Evolutionary conservation across 2,113 vertebrate species (phyloP).

Genomic region (Conger conger): DNA sequence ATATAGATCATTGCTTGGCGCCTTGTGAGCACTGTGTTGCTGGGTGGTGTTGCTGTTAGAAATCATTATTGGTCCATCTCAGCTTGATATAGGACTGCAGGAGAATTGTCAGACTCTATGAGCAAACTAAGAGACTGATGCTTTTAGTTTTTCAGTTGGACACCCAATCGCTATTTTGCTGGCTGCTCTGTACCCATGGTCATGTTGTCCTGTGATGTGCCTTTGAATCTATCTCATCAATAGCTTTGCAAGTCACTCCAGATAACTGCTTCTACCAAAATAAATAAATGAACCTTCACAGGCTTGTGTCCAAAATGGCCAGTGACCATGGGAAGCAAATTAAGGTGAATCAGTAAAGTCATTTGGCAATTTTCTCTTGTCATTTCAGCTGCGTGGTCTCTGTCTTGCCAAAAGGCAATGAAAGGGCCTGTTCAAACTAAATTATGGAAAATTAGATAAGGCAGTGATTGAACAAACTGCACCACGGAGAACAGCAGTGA

Average conservation of each 20-base stretch:
- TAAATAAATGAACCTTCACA: background rate
- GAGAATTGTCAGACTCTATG: background rate
- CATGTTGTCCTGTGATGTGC: background rate
- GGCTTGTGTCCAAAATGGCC: slow-evolving; percentile 34
- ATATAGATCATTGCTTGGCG: background rate
- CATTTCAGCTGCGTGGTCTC: slow-evolving; percentile 44
- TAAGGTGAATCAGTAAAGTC: slow-evolving; percentile 44
- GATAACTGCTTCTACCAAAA: background rate
- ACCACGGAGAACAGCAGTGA: slow-evolving; percentile 50
- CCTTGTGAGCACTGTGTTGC: background rate
- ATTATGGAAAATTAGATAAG: slow-evolving; percentile 34
- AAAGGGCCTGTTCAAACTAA: slow-evolving; percentile 44
- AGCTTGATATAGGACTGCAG: background rate
- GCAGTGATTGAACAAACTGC: slow-evolving; percentile 39
- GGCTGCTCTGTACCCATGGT: background rate
- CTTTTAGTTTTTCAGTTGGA: background rate
- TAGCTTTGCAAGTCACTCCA: background rate
- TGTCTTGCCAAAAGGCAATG: slow-evolving; percentile 46
- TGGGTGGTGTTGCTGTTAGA: background rate
- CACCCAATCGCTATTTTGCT: background rate
- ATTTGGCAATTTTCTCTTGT: slow-evolving; percentile 32
- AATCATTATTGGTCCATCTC: background rate
- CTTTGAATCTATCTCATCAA: background rate
- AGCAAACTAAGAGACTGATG: background rate
- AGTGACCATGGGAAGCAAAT: slow-evolving; percentile 40